phyloP scores from a whole-genome alignment of 2,888 invertebrate genomes.

The Xanthia icteritia region DNA sequence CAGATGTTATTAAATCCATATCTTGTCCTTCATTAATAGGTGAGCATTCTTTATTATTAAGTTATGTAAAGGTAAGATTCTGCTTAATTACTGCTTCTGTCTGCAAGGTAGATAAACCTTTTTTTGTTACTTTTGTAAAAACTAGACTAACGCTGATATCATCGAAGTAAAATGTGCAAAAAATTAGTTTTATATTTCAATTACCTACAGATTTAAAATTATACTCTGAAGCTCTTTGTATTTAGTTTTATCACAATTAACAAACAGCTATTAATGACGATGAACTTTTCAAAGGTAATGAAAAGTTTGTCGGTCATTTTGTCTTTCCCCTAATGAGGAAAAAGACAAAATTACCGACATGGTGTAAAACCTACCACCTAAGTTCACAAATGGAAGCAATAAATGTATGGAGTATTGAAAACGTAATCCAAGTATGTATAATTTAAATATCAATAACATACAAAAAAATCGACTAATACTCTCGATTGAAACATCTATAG shows the following conservation, averaged over 20 bases:
- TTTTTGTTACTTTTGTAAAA: conserved; percentile 40
- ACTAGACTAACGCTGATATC: conserved; percentile 10
- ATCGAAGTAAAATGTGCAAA: conserved; percentile 24
- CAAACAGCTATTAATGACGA: background rate
- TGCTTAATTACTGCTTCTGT: conserved; percentile 44
- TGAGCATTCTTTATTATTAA: conserved; percentile 16
- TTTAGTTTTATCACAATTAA: background rate
- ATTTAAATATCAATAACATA: conserved; percentile 25
- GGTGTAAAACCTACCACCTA: too few relatives aligned
- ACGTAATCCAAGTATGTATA: conserved; percentile 23
- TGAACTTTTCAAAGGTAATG: background rate
- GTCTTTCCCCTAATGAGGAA: background rate
- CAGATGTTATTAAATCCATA: conserved; percentile 36
- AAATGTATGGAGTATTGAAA: too few relatives aligned
- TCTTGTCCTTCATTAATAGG: conserved; percentile 31
- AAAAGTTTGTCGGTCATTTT: too few relatives aligned
- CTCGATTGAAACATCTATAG: conserved; percentile 7
- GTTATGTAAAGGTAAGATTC: conserved; percentile 4
- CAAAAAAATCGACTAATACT: conserved; percentile 15
- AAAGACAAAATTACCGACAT: background rate
- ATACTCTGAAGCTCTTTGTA: background rate
- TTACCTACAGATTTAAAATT: background rate
- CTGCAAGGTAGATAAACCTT: conserved; percentile 11
- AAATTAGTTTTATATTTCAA: conserved; percentile 24
- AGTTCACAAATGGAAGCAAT: too few relatives aligned